phyloP scores from a whole-genome alignment of 2,888 invertebrate species.

The Tetranychus piercei region DNA sequence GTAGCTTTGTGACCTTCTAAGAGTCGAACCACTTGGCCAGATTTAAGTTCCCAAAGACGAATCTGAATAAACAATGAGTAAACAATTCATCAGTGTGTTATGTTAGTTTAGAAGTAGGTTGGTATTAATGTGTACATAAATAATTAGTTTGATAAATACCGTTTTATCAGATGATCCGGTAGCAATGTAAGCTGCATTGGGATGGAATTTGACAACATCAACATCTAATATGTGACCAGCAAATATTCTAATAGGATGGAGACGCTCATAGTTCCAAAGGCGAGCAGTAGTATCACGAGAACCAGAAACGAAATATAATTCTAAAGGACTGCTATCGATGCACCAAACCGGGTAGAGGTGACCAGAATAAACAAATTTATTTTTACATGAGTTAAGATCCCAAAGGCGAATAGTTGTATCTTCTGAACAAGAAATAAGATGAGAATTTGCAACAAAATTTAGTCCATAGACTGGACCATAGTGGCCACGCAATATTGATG shows the following conservation, averaged over 20 bases:
- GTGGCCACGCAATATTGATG: conserved; percentile 47
- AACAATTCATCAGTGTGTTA: background rate
- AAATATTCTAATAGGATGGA: conserved; percentile 61
- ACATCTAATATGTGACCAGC: conserved; percentile 74
- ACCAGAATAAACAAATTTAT: conserved; percentile 53
- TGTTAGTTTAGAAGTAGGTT: background rate
- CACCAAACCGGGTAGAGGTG: conserved; percentile 81
- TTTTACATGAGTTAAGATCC: conserved; percentile 49
- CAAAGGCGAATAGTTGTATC: conserved; percentile 47
- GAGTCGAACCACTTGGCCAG: conserved; percentile 55
- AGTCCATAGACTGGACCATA: conserved; percentile 51
- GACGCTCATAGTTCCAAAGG: conserved; percentile 60
- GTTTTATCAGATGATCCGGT: conserved; percentile 77
- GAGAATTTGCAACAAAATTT: conserved; percentile 35
- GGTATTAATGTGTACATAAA: background rate
- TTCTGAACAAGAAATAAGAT: conserved; percentile 47
- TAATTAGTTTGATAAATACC: background rate
- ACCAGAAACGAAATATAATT: conserved; percentile 54
- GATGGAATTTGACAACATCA: conserved; percentile 75
- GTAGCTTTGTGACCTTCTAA: conserved; percentile 56
- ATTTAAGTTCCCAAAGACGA: conserved; percentile 65
- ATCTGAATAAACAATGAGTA: conserved; percentile 33
- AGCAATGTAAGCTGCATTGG: conserved; percentile 70
- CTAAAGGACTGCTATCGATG: conserved; percentile 49
- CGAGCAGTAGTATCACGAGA: conserved; percentile 61